phyloP scores from a whole-genome alignment of 2,797 vertebrate genomes.

The Gouania willdenowi region DNA sequence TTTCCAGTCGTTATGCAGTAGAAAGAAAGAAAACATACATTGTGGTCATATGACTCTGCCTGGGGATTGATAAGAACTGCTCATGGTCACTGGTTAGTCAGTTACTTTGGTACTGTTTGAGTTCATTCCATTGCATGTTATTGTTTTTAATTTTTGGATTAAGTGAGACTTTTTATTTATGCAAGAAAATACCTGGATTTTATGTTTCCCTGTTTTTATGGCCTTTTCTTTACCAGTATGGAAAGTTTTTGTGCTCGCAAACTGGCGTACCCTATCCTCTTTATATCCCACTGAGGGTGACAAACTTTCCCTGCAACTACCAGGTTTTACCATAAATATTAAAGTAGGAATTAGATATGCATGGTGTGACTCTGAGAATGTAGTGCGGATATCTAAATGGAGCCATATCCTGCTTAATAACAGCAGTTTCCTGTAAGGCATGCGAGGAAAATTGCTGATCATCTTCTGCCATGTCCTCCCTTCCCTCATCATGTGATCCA shows the following conservation, averaged over 20 bases:
- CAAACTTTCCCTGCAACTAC: constrained; percentile 33
- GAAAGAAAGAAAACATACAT: constrained; percentile 11
- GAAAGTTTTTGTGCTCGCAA: constrained; percentile 12
- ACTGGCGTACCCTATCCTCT: not conserved
- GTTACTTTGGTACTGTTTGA: constrained; percentile 30
- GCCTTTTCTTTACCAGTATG: constrained; percentile 9
- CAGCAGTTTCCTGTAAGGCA: constrained; percentile 32
- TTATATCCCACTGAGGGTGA: not conserved
- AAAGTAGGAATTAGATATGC: constrained; percentile 2
- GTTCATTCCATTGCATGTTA: constrained; percentile 27
- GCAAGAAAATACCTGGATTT: constrained; percentile 6
- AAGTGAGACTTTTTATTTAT: constrained; percentile 20
- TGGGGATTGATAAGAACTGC: constrained; percentile 44
- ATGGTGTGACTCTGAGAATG: constrained; percentile 18
- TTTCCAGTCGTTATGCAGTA: constrained; percentile 35
- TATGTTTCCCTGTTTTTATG: constrained; percentile 18
- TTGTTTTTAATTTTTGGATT: constrained; percentile 39
- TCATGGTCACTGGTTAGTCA: constrained; percentile 32
- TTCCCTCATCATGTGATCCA: constrained; percentile 28
- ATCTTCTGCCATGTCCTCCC: constrained; percentile 1
- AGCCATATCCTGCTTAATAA: constrained; percentile 29
- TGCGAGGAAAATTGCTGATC: constrained; percentile 21
- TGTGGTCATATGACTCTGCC: constrained; percentile 34
- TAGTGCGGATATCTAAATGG: constrained; percentile 13
- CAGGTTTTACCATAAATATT: constrained; percentile 15